These are phyloP conservation scores for Odocoileus hemionus DNA, from an alignment of 2,113 vertebrate species.

Conservation along the genomic window DNA sequence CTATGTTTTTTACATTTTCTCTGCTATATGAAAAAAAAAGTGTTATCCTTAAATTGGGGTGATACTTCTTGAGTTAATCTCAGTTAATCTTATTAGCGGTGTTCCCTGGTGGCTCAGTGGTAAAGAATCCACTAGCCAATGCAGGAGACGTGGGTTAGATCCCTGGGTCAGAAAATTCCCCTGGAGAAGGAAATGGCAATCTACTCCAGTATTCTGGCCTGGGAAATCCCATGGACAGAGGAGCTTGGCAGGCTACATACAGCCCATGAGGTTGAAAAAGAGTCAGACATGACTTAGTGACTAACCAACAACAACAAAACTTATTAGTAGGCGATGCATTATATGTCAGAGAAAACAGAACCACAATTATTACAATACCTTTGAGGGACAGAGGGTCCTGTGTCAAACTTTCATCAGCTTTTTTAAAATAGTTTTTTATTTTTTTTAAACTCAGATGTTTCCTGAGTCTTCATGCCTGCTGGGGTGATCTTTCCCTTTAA, in stretches of 20 bases:
- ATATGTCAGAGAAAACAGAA: neutral
- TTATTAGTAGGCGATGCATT: neutral
- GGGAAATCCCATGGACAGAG: neutral
- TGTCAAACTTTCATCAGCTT: conserved; percentile 34
- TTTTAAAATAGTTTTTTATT: neutral
- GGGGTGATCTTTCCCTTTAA: neutral
- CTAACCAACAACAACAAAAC: neutral
- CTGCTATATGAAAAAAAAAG: neutral
- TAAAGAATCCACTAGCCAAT: neutral
- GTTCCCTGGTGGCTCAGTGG: neutral
- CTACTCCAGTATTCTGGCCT: neutral
- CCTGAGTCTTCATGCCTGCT: neutral
- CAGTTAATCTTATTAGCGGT: neutral
- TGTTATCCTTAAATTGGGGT: neutral
- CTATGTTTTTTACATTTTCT: neutral
- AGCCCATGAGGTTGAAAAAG: neutral
- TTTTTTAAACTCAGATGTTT: neutral
- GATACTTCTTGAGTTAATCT: neutral
- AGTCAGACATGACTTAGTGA: neutral
- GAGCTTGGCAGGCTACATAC: neutral
- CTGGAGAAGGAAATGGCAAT: neutral
- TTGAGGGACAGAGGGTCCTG: neutral
- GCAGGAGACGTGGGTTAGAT: neutral
- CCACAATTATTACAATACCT: neutral
- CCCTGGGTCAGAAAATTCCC: neutral